These are phyloP conservation scores for Hemiprocne comata DNA, from an alignment of 2,113 vertebrate species.

Conservation along the genomic window DNA sequence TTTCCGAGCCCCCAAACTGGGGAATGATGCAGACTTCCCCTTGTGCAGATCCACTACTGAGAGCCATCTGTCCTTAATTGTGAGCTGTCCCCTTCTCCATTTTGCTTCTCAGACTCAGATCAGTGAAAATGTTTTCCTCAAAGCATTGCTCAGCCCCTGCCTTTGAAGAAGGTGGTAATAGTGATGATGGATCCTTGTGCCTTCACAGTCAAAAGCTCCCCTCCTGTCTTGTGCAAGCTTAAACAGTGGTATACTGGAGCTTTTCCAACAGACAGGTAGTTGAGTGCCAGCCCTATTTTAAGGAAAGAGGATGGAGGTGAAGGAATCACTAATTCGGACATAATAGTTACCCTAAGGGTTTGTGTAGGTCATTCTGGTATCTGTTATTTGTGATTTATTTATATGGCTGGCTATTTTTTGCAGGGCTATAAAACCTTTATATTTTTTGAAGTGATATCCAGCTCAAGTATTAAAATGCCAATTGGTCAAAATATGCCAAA, in stretches of 20 bases:
- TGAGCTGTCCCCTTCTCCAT: background rate
- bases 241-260: background rate
- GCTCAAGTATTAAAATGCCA: background rate
- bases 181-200: background rate
- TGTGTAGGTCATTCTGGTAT: background rate
- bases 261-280: background rate
- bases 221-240: background rate
- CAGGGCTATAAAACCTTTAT: background rate
- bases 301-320: background rate
- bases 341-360: background rate
- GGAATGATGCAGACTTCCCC: background rate
- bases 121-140: background rate
- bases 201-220: background rate
- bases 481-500: background rate
- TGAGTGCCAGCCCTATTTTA: background rate
- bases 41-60: background rate
- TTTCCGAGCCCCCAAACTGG: conserved; percentile 31
- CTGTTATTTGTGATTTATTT: background rate
- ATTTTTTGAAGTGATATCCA: background rate
- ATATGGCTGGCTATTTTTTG: background rate
- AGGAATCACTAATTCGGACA: background rate
- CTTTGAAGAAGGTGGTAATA: background rate
- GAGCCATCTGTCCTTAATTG: background rate
- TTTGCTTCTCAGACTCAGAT: background rate
- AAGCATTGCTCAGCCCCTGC: background rate